Evolutionary conservation across 30 jellyfish, hydroid and myxozoan genomes (phyloP), one percentile per base, ranked within the genome.

Genomic region (Cassiopea andromeda): DNA sequence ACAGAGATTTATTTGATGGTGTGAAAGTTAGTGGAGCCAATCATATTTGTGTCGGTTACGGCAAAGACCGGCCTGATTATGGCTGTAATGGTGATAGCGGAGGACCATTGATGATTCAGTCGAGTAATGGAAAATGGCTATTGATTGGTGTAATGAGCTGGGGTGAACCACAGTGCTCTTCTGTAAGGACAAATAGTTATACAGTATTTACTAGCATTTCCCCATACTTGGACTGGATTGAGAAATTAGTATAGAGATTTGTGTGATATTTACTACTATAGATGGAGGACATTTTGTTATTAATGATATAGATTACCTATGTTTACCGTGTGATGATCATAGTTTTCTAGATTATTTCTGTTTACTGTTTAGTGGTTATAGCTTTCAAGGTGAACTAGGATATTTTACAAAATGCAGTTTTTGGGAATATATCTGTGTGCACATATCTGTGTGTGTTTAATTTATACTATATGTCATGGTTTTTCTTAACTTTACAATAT

Each of bases 51-150:
- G 97, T 72, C 13, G 98, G 98, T 12, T 85, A 64, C 70, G 98
- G 98, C 38, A 82, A 82, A 47, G 64, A 3, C 44, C 44, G 92
- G 57, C 82, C 85, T 38, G 97, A 85, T 50, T 85, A 94, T 48
- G 98, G 97, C 7, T 94, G 98, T 66, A 87, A 90, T 38, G 98
- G 98, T 19, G 98, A 94, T 85, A 94, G 98, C 71, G 98, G 98
- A 1, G 97, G 98, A 3, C 97, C 97, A 8, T 83, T 94, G 54
- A 80, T 87, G 90, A 59, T 60, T 38, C 85, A 86, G 81, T 44
- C 91, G 49, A 18, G 15, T 18, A 48, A 74, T 27, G 72, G 67
- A 1, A 64, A 38, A 44, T 94, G 98, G 98, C 7, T 82, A 57
- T 75, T 90, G 45, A 66, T 76, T 81, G 98, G 98, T 9, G 49